These are phyloP conservation scores for Zaprionus davidi DNA, from an alignment of 1,140 invertebrate genomes.

Conservation along the genomic window DNA sequence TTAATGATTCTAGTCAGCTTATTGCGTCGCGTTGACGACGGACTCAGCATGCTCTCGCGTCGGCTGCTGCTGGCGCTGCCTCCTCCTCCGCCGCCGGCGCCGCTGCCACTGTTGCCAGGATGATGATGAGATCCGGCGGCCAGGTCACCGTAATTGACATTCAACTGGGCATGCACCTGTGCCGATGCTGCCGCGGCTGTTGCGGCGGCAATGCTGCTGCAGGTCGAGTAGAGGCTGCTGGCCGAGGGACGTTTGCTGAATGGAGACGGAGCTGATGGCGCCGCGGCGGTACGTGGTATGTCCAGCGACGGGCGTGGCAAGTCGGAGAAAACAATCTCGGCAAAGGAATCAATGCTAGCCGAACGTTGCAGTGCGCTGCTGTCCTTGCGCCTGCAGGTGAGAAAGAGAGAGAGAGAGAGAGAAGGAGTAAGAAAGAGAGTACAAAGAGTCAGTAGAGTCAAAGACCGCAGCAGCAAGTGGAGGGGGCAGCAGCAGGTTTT, in stretches of 20 bases:
- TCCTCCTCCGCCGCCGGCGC: constrained; percentile 15
- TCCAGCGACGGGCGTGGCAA: constrained; percentile 73
- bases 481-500: not conserved
- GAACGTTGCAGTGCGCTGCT: constrained; percentile 88
- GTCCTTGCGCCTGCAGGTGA: constrained; percentile 86
- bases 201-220: constrained; percentile 82
- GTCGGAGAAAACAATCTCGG: constrained; percentile 87
- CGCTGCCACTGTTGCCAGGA: constrained; percentile 11
- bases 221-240: constrained; percentile 85
- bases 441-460: not conserved
- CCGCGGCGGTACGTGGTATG: constrained; percentile 54
- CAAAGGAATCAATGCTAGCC: constrained; percentile 91
- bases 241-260: constrained; percentile 84
- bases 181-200: constrained; percentile 60
- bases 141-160: constrained; percentile 79
- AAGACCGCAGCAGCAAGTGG: constrained; percentile 18
- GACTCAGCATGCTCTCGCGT: constrained; percentile 88
- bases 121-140: constrained; percentile 48
- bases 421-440: not conserved
- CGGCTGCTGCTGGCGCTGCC: constrained; percentile 76
- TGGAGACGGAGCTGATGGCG: constrained; percentile 47
- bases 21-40: constrained; percentile 89
- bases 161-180: constrained; percentile 72
- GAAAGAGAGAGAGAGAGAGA: constrained; percentile 23
- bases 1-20: constrained; percentile 89